phyloP scores from a whole-genome alignment of 2,888 invertebrate species.

The Temnothorax unifasciatus region DNA sequence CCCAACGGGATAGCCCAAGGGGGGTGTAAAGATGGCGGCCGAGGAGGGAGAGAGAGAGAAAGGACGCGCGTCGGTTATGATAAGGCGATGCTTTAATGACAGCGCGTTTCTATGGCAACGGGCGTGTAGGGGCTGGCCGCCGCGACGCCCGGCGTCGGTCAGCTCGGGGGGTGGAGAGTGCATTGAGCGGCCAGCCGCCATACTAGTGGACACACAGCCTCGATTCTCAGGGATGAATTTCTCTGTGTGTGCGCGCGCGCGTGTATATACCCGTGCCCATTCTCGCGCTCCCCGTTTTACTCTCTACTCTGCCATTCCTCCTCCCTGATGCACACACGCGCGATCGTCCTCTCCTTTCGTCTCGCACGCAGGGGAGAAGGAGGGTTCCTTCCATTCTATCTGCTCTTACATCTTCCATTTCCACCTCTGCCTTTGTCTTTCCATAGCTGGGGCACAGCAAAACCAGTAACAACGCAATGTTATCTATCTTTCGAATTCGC shows the following conservation, averaged over 20 bases:
- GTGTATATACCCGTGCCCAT: slow-evolving; percentile 69
- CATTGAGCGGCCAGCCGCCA: slow-evolving; percentile 84
- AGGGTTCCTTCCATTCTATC: slow-evolving; percentile 45
- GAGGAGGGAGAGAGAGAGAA: slow-evolving; percentile 73
- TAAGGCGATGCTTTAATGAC: slow-evolving; percentile 87
- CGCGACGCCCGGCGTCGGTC: slow-evolving; percentile 85
- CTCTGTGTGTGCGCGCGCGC: slow-evolving; percentile 77
- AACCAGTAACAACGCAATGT: slow-evolving; percentile 80
- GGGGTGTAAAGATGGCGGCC: slow-evolving; percentile 86
- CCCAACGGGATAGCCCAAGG: slow-evolving; percentile 75
- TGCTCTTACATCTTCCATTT: slow-evolving; percentile 65
- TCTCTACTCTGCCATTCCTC: slow-evolving; percentile 65
- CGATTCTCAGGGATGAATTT: slow-evolving; percentile 83
- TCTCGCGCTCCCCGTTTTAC: slow-evolving; percentile 76
- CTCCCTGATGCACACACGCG: slow-evolving; percentile 48
- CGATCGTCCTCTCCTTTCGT: slow-evolving; percentile 68
- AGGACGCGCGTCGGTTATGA: slow-evolving; percentile 86
- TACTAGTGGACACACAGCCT: slow-evolving; percentile 85
- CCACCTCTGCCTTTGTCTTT: slow-evolving; percentile 73
- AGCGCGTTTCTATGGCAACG: slow-evolving; percentile 85
- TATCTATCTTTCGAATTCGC: slow-evolving; percentile 73
- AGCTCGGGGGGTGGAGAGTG: slow-evolving; percentile 80
- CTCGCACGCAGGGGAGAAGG: slow-evolving; percentile 45
- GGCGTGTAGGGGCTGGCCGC: slow-evolving; percentile 84
- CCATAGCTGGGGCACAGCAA: slow-evolving; percentile 53